Evolutionary conservation across 2,113 vertebrate species (phyloP).

Genomic region (Halichoerus grypus): DNA sequence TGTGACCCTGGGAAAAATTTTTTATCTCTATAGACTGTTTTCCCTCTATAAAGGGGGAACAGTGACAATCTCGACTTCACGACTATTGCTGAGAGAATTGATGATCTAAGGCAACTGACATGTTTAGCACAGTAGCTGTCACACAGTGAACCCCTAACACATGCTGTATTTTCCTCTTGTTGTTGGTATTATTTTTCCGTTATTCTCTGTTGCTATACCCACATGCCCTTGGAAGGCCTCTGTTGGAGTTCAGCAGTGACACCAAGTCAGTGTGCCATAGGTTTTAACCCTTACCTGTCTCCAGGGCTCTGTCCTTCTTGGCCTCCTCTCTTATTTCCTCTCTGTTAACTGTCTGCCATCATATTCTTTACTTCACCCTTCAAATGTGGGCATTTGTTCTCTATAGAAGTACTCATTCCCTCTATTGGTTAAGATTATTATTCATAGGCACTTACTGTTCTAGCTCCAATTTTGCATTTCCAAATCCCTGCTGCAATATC

Average conservation of each 20-base stretch:
- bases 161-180: background rate
- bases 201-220: background rate
- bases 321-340: background rate
- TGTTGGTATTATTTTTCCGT: background rate
- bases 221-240: background rate
- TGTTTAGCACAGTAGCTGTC: background rate
- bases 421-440: background rate
- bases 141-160: background rate
- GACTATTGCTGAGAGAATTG: background rate
- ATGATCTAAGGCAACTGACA: background rate
- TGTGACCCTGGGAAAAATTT: background rate
- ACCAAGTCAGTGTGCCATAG: background rate
- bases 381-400: background rate
- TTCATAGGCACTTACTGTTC: background rate
- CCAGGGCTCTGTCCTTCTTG: background rate
- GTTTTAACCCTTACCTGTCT: background rate
- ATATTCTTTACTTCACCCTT: background rate
- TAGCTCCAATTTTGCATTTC: background rate
- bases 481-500: background rate
- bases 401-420: background rate
- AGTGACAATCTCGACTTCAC: background rate
- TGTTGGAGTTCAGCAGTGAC: background rate
- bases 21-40: background rate
- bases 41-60: background rate
- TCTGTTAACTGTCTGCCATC: background rate